Percentiles rank a stretch among this genome's conserved stretches.
phyloP scores from a whole-genome alignment of 92 coral and sea anemone genomes.

The Blastomussa wellsi region DNA sequence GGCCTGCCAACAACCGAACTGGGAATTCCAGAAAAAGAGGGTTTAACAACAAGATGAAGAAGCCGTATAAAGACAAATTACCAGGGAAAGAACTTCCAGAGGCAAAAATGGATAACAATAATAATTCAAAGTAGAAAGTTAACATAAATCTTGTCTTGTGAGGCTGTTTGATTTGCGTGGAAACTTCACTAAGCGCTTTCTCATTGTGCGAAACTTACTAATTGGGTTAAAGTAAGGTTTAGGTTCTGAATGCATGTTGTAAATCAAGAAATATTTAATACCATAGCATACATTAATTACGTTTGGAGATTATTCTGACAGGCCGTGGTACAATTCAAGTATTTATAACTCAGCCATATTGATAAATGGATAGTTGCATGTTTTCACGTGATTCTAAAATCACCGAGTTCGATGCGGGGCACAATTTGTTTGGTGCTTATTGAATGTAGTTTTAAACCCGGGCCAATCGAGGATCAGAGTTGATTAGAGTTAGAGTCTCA shows the following conservation, averaged over 20 bases:
- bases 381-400: not conserved
- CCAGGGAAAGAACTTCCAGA: not conserved
- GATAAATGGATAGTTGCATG: not conserved
- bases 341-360: not conserved
- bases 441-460: not conserved
- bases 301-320: not conserved
- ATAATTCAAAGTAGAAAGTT: constrained; percentile 9
- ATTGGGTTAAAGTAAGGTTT: not conserved
- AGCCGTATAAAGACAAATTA: not conserved
- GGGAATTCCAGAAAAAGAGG: constrained; percentile 17
- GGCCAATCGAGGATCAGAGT: no score
- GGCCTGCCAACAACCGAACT: not conserved
- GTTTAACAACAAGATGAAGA: not conserved
- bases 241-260: not conserved
- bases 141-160: not conserved
- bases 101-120: constrained; percentile 13
- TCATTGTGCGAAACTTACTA: not conserved
- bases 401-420: not conserved
- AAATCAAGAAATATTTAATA: no score
- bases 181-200: not conserved
- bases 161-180: not conserved
- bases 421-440: not conserved
- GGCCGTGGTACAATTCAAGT: not conserved
- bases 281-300: not conserved
- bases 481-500: no score